Evolutionary conservation across 64 coral and sea anemone species (phyloP).

Genomic region (Montipora capricornis): DNA sequence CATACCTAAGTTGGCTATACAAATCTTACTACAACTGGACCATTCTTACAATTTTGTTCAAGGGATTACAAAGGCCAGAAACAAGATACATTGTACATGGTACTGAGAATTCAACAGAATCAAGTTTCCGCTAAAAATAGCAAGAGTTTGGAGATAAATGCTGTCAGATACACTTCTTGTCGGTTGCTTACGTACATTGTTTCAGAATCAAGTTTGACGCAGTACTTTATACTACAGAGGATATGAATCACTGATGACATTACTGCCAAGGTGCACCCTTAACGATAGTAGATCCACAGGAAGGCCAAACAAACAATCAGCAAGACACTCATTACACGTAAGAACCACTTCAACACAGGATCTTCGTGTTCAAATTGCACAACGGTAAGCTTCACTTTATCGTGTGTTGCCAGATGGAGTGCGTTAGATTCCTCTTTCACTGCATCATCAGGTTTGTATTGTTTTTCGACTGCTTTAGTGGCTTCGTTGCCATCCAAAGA

Average conservation of each 20-base stretch:
- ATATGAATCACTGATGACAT: neutral
- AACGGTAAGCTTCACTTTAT: slow-evolving; percentile 52
- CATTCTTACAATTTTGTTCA: neutral
- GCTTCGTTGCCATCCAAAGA: neutral
- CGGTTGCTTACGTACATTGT: too few species aligned
- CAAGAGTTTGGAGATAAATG: neutral
- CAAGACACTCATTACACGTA: slow-evolving; percentile 46
- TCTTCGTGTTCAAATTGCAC: slow-evolving; percentile 66
- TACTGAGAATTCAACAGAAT: neutral
- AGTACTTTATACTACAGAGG: neutral
- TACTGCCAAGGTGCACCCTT: neutral
- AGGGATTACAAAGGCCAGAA: neutral
- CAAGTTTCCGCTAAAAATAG: neutral
- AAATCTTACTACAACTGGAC: neutral
- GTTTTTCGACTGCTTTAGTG: neutral
- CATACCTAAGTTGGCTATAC: neutral
- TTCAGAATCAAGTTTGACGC: neutral
- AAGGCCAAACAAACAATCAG: slow-evolving; percentile 65
- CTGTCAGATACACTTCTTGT: neutral
- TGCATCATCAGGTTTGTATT: neutral
- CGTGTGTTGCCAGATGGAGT: neutral
- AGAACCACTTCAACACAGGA: slow-evolving; percentile 65
- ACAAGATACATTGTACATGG: neutral
- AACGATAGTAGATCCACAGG: slow-evolving; percentile 85
- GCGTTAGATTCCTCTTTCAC: neutral